A percentile compares a stretch with the other conserved stretches of the same genome.
Conservation (phyloP, 2,113 vertebrate genomes). For the Brachypodius melanocephalos region DNA sequence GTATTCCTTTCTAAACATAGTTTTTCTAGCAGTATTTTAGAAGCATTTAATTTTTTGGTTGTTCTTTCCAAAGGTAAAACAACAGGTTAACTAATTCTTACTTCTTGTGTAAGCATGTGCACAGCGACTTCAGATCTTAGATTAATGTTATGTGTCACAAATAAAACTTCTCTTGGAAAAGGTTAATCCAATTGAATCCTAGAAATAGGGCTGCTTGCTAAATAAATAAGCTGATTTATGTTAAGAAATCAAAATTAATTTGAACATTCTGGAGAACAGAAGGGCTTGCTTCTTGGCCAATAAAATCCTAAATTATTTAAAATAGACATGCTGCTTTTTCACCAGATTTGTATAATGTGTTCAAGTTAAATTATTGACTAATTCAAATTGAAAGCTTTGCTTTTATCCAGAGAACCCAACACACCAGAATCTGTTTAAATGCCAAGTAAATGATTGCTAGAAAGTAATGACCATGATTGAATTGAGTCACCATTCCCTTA, state of each 20-base stretch:
- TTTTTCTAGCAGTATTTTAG: background rate
- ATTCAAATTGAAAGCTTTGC: background rate
- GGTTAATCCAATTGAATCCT: background rate
- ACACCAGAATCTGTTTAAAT: background rate
- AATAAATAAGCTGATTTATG: conserved; percentile 29
- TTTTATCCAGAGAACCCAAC: background rate
- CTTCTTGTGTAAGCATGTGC: background rate
- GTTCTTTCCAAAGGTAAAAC: background rate
- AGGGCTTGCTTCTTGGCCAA: conserved; percentile 18
- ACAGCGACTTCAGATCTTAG: background rate
- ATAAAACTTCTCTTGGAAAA: conserved; percentile 14
- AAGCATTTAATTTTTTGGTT: background rate
- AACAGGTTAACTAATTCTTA: background rate
- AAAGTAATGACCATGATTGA: background rate
- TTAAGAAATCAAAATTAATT: conserved; percentile 38
- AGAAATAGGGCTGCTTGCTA: background rate
- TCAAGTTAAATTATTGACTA: conserved; percentile 26
- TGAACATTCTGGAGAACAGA: conserved; percentile 24
- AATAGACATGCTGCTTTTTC: background rate
- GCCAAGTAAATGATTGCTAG: background rate
- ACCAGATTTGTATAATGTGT: background rate
- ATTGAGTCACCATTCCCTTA: background rate
- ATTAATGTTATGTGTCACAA: background rate
- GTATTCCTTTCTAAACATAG: background rate
- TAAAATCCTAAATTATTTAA: conserved; percentile 37